Evolutionary conservation across 2,888 invertebrate species (phyloP), one percentile per base, ranked within the genome.

Genomic region (Dynastes maya): DNA sequence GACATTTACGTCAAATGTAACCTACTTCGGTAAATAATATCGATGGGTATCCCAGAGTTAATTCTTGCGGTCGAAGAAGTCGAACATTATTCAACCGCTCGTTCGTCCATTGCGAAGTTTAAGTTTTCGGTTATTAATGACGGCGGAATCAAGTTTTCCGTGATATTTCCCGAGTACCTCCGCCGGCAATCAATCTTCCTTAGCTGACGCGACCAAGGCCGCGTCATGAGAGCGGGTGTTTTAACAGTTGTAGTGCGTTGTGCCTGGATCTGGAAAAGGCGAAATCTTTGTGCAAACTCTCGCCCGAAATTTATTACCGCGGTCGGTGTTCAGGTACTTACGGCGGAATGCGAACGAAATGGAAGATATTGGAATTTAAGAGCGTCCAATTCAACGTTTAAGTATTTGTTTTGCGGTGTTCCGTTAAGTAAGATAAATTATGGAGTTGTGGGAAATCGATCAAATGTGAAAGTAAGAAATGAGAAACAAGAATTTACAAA

Each of bases 71-170:
- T 45, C 32, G 40, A 65, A 40, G 37, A 65, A 40, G 37, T 64
- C 37, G 37, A 13, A 13, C 29, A 64, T 29, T 9, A 64, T 2
- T 45, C 45, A 45, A 11, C 45, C 45, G 11, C 45, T 45, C 65
- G 40, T n/a, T 45, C 65, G 65, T n/a, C n/a, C 40, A 40, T 65
- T 40, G 37, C 37, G n/a, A 32, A 40, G 65, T 65, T 65, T 37
- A 65, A 65, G 37, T 65, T 16, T 40, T 65, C 40, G 65, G 40
- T 65, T 65, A 65, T 65, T 65, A 65, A 65, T 65, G 37, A 16
- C 40, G 40, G 40, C 9, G 40, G 65, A 65, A 45, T 40, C 11
- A 32, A 65, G 65, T 65, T 65, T 45, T 37, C 65, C 37, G 37
- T 65, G 65, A 65, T 65, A 65, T 65, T 65, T 65, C 32, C 40